Conservation (phyloP, 2,888 invertebrate genomes). For the Nephrotoma flavescens region DNA sequence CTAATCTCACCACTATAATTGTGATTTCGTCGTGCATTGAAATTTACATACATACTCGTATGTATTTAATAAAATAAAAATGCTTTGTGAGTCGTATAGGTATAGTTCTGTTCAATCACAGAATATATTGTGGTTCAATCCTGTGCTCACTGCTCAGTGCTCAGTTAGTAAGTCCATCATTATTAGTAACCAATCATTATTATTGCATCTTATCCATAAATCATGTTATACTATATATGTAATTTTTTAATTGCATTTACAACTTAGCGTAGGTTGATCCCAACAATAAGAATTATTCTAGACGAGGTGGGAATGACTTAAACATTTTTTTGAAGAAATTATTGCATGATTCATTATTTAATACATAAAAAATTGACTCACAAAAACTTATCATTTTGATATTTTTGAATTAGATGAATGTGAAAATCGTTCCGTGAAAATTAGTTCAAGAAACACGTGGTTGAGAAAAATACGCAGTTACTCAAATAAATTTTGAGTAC, state of each 20-base stretch:
- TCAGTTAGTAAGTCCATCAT: too few relatives aligned
- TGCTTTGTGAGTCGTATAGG: neutral
- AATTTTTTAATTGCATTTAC: neutral
- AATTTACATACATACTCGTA: neutral
- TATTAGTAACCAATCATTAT: neutral
- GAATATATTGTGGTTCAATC: too few relatives aligned
- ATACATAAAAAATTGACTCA: neutral
- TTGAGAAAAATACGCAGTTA: neutral
- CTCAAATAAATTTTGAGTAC: neutral
- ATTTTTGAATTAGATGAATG: neutral
- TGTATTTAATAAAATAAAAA: neutral
- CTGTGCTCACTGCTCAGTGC: too few relatives aligned
- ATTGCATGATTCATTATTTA: neutral
- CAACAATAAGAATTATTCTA: neutral
- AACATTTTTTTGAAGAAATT: neutral
- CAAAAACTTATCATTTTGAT: neutral
- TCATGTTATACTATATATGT: neutral
- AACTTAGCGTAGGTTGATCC: neutral
- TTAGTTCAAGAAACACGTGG: neutral
- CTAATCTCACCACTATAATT: neutral
- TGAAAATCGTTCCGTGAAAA: neutral
- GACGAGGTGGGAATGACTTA: neutral
- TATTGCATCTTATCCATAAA: neutral
- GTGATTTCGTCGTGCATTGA: neutral
- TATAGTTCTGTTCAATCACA: neutral